These are phyloP conservation scores for Dione vanillae DNA, from an alignment of 2,888 invertebrate genomes.

Conservation along the genomic window DNA sequence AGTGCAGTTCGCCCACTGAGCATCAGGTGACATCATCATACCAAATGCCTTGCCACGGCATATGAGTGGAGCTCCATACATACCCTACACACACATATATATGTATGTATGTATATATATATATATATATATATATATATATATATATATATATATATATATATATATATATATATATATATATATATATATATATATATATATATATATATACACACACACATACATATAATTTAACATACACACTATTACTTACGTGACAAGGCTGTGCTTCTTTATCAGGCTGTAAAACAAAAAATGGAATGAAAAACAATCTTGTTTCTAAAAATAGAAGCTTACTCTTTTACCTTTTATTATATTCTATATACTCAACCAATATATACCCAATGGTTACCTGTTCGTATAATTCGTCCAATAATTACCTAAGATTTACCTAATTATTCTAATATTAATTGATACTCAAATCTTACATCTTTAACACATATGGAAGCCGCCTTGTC, in stretches of 20 bases:
- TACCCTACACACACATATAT: conserved; percentile 60
- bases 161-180: too few relatives aligned
- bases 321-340: too few relatives aligned
- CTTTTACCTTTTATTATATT: too few relatives aligned
- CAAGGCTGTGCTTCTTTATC: conserved; percentile 69
- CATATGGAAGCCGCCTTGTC: conserved; percentile 57
- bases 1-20: conserved; percentile 76
- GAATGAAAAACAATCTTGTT: not conserved
- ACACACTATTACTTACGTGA: conserved; percentile 70
- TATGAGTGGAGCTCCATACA: conserved; percentile 73
- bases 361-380: not conserved
- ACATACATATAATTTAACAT: too few relatives aligned
- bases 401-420: too few relatives aligned
- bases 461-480: conserved; percentile 65
- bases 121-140: too few relatives aligned
- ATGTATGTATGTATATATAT: too few relatives aligned
- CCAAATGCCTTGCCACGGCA: conserved; percentile 64
- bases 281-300: conserved; percentile 53
- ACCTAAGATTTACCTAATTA: too few relatives aligned
- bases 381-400: not conserved
- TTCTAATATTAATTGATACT: not conserved
- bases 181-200: too few relatives aligned
- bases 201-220: too few relatives aligned
- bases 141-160: too few relatives aligned
- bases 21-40: conserved; percentile 72